Evolutionary conservation across 2,797 vertebrate genomes (phyloP).

Genomic region (Nasua narica): DNA sequence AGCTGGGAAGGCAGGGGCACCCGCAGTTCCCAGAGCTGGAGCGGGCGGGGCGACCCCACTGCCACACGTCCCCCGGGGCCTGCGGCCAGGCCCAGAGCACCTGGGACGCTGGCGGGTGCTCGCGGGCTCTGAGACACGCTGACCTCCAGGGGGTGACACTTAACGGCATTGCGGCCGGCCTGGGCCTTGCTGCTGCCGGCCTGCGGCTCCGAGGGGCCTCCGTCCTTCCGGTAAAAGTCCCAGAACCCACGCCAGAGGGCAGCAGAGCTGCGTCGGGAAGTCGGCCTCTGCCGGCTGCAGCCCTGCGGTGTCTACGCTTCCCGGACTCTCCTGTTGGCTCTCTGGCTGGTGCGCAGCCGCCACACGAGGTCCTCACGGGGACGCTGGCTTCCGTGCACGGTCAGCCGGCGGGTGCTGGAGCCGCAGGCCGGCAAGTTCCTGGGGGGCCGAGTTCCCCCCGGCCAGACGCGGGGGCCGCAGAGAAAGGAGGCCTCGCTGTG

Average conservation of each 20-base stretch:
- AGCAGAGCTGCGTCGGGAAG: neutral
- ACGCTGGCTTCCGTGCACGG: neutral
- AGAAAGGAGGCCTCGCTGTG: neutral
- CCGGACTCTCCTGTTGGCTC: neutral
- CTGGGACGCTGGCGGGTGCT: fast-evolving
- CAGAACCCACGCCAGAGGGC: neutral
- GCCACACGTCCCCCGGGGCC: neutral
- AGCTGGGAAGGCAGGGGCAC: neutral
- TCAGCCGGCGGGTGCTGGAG: neutral
- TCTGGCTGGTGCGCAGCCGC: neutral
- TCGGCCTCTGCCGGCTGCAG: fast-evolving
- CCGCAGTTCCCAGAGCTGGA: neutral
- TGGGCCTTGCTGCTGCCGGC: neutral
- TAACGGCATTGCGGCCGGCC: fast-evolving
- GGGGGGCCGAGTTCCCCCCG: too few species aligned
- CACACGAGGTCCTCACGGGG: fast-evolving
- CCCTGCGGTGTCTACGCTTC: too few species aligned
- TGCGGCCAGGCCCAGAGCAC: neutral
- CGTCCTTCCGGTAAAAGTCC: neutral
- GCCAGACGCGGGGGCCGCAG: neutral
- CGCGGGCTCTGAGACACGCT: neutral
- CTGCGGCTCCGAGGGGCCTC: too few species aligned
- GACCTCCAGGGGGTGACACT: neutral
- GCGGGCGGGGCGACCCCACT: neutral
- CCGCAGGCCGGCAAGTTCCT: neutral